Evolutionary conservation across 2,888 invertebrate genomes (phyloP).

Genomic region (Cynaeus angustus): DNA sequence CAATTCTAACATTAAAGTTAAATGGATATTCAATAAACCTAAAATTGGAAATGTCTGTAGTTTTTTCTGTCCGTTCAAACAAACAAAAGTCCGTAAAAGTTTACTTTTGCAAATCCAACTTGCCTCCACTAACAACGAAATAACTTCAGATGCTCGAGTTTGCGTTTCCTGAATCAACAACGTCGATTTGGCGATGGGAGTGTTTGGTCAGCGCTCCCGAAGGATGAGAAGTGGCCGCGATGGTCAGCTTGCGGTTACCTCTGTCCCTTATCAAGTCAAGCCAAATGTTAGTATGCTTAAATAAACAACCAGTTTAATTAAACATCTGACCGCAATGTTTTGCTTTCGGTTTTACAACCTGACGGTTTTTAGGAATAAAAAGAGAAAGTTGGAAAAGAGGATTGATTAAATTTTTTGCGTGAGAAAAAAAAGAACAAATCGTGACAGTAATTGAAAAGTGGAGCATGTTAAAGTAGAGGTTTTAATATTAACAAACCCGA

Average conservation of each 20-base stretch:
- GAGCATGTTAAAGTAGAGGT: no score
- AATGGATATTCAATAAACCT: no score
- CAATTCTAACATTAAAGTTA: no score
- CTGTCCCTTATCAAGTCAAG: constrained; percentile 40
- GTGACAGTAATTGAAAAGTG: no score
- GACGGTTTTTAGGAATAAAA: not conserved
- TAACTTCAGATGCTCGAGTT: constrained; percentile 3
- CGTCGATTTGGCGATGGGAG: constrained; percentile 3
- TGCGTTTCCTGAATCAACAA: constrained; percentile 8
- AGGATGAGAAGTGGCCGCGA: constrained; percentile 12
- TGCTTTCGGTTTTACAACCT: constrained; percentile 13
- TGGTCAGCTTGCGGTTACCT: constrained; percentile 40
- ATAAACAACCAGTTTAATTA: constrained; percentile 42
- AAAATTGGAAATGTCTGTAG: no score
- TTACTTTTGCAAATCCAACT: not conserved
- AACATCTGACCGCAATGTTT: constrained; percentile 28
- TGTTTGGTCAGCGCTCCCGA: constrained; percentile 8
- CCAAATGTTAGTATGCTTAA: constrained; percentile 43
- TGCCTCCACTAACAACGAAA: constrained; percentile 1
- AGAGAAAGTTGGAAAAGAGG: not conserved
- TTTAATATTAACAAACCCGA: no score
- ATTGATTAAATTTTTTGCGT: not conserved
- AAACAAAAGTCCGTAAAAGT: not conserved
- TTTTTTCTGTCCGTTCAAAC: no score
- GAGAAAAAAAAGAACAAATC: no score